Conservation (phyloP, 2,888 invertebrate genomes). For the Diloba caeruleocephala region DNA sequence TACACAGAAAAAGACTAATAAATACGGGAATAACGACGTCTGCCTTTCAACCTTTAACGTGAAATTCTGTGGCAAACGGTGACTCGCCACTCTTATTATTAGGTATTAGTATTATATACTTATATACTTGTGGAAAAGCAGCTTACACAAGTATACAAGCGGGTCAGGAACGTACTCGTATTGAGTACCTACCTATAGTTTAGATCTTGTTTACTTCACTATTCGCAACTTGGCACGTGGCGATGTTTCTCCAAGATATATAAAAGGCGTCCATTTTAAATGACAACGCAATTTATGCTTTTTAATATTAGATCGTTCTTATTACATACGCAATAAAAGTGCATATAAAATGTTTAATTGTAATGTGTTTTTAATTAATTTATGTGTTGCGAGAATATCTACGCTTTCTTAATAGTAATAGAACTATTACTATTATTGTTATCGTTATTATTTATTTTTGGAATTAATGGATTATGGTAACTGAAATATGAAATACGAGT, state of each 20-base stretch:
- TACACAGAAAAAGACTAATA: too few relatives aligned
- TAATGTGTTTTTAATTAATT: conserved; percentile 48
- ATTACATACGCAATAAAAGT: conserved; percentile 11
- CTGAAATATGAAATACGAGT: too few relatives aligned
- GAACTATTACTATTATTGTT: too few relatives aligned
- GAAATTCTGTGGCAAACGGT: too few relatives aligned
- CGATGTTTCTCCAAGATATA: conserved; percentile 6
- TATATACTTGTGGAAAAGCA: conserved; percentile 4
- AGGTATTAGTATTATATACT: too few relatives aligned
- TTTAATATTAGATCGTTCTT: conserved; percentile 18
- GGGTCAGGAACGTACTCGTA: conserved; percentile 14
- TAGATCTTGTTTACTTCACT: conserved; percentile 8
- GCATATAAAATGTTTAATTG: conserved; percentile 16
- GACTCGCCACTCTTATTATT: too few relatives aligned
- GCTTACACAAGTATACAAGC: conserved; percentile 7
- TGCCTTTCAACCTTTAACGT: too few relatives aligned
- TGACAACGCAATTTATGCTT: conserved; percentile 25
- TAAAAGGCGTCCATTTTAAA: conserved; percentile 12
- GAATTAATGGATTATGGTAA: too few relatives aligned
- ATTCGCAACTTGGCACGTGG: conserved; percentile 16
- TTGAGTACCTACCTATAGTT: conserved; percentile 7
- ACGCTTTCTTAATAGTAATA: conserved; percentile 37
- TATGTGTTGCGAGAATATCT: conserved; percentile 29
- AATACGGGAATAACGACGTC: too few relatives aligned
- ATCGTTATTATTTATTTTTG: too few relatives aligned